Conservation (phyloP, 2,113 vertebrate genomes). For the Ctenodactylus gundi region DNA sequence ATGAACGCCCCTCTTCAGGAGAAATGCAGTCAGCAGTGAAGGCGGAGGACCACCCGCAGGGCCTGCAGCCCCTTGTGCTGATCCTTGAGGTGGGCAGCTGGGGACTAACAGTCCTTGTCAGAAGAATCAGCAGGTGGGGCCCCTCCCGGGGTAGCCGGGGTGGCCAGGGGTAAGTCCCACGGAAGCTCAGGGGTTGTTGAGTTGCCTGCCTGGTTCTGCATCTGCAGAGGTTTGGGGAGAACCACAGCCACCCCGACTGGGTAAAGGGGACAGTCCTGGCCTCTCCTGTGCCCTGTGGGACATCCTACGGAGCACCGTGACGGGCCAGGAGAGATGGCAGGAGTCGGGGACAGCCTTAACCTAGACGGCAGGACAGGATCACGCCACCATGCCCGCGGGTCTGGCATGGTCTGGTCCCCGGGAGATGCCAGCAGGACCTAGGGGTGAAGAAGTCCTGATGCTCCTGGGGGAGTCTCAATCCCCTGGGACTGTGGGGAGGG, state of each 20-base stretch:
- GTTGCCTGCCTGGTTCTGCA: neutral
- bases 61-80: neutral
- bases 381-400: neutral
- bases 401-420: neutral
- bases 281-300: neutral
- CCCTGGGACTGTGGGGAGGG: no score
- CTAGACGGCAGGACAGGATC: no score
- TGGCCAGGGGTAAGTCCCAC: neutral
- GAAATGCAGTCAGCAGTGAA: neutral
- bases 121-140: slow-evolving; percentile 36
- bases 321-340: no score
- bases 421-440: accelerated
- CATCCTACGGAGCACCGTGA: no score
- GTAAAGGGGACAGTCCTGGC: no score
- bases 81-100: neutral
- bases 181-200: neutral
- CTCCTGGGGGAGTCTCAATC: neutral
- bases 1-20: slow-evolving; percentile 49
- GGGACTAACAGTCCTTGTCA: neutral
- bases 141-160: neutral
- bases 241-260: accelerated
- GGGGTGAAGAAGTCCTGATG: no score
- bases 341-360: no score
- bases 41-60: neutral
- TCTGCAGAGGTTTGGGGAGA: accelerated